Evolutionary conservation across 2,797 vertebrate species (phyloP).

Genomic region (Typhlichthys subterraneus): DNA sequence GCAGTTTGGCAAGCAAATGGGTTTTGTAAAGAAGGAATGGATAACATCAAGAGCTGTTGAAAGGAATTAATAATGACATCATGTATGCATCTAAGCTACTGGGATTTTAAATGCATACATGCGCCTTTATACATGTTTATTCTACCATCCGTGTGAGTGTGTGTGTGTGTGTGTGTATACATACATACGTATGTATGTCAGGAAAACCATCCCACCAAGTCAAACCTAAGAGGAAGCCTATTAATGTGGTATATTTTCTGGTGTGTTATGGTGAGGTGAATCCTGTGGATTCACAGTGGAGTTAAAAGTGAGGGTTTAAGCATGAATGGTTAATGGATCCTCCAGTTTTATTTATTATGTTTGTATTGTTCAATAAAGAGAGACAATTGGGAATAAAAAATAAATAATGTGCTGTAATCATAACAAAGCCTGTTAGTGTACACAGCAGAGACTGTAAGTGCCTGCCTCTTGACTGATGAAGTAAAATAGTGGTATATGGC

Average conservation of each 20-base stretch:
- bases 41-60: conserved; percentile 31
- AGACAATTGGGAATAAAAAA: no score
- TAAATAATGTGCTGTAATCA: no score
- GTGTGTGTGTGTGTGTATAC: neutral
- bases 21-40: conserved; percentile 20
- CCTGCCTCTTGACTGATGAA: no score
- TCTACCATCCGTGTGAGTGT: neutral
- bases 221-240: conserved; percentile 19
- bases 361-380: no score
- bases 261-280: no score
- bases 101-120: neutral
- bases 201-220: conserved; percentile 17
- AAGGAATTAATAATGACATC: conserved; percentile 42
- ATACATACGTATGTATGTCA: conserved; percentile 3
- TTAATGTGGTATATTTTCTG: no score
- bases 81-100: neutral
- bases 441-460: no score
- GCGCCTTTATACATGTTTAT: neutral
- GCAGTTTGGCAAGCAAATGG: conserved; percentile 23
- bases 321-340: no score
- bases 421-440: no score
- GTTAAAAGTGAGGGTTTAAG: neutral
- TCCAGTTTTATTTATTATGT: no score
- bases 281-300: no score
- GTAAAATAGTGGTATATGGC: no score